Conservation (phyloP, 2,113 vertebrate genomes). For the Bos indicus region DNA sequence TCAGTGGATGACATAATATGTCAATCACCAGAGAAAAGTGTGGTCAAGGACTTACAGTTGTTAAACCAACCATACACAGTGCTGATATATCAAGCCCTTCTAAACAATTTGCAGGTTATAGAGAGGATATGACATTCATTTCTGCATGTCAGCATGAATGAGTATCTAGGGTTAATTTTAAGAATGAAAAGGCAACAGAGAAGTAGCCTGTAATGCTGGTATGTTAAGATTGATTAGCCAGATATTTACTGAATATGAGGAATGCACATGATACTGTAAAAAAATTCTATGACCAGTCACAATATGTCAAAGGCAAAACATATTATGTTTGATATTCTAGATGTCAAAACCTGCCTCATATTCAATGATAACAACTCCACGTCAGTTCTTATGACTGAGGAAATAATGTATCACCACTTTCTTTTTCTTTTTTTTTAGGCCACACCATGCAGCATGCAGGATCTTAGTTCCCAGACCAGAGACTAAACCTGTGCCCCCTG, state of each 20-base stretch:
- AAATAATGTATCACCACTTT: neutral
- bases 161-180: slow-evolving; percentile 39
- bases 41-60: neutral
- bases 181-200: neutral
- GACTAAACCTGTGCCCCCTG: neutral
- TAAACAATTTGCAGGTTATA: neutral
- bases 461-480: neutral
- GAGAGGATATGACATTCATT: neutral
- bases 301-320: slow-evolving; percentile 5
- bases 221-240: neutral
- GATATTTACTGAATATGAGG: neutral
- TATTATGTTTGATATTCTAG: neutral
- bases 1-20: neutral
- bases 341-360: neutral
- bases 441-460: neutral
- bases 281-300: neutral
- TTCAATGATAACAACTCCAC: neutral
- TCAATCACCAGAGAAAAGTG: neutral
- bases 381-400: neutral
- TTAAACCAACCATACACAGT: neutral
- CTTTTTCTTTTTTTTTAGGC: neutral
- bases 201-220: neutral
- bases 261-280: neutral
- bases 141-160: slow-evolving; percentile 2
- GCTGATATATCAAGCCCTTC: neutral